Evolutionary conservation across 35 echinoderm and acorn worm species (phyloP).

Genomic region (Ophiothrix spiculata): DNA sequence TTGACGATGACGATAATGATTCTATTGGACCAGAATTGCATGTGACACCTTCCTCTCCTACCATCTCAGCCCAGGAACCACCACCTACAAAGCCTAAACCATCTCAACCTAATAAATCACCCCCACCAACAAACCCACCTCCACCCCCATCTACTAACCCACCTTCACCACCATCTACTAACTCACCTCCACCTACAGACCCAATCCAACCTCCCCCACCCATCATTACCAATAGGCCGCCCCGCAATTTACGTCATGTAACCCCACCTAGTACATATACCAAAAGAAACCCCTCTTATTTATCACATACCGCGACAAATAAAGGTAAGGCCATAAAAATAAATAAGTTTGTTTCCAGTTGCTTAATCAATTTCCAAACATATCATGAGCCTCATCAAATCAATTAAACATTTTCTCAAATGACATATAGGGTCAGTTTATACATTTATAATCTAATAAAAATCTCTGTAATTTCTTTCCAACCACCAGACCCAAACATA

Average conservation of each 20-base stretch:
- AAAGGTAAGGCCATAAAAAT: background rate
- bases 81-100: background rate
- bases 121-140: constrained; percentile 4
- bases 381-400: no score
- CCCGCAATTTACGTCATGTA: background rate
- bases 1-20: constrained; percentile 1
- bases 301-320: background rate
- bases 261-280: background rate
- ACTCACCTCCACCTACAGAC: background rate
- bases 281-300: background rate
- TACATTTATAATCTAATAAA: no score
- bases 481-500: no score
- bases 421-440: no score
- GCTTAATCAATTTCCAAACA: no score
- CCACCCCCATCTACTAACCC: background rate
- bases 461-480: no score
- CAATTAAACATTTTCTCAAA: no score
- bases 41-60: background rate
- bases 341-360: no score
- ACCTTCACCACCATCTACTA: background rate
- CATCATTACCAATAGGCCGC: background rate
- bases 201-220: background rate
- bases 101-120: background rate
- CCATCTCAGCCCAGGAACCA: no score
- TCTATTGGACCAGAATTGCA: background rate